Conservation (phyloP, 2,113 vertebrate species). For the Eonycteris spelaea region DNA sequence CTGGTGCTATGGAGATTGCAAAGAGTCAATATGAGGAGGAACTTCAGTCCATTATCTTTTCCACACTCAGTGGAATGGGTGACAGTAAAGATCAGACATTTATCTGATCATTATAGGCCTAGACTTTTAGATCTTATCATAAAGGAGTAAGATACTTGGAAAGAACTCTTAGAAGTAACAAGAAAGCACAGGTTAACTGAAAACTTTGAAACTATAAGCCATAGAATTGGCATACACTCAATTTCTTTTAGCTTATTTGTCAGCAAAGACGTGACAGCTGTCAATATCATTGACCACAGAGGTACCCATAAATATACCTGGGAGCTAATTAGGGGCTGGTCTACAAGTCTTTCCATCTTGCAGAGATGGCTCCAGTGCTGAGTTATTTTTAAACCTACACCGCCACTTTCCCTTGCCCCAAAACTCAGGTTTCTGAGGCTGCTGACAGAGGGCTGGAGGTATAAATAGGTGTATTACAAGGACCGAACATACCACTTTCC, state of each 20-base stretch:
- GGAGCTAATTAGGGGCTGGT: neutral
- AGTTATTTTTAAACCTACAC: constrained; percentile 10
- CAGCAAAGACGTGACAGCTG: neutral
- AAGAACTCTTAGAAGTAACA: neutral
- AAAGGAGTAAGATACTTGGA: neutral
- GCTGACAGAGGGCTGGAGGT: neutral
- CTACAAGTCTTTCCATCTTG: neutral
- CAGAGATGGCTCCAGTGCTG: neutral
- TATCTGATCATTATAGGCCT: neutral
- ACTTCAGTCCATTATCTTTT: neutral
- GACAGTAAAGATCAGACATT: neutral
- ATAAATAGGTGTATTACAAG: neutral
- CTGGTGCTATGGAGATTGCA: neutral
- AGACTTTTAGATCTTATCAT: neutral
- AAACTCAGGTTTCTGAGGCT: neutral
- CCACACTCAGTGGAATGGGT: neutral
- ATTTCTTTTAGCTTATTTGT: constrained; percentile 18
- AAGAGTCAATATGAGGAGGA: neutral
- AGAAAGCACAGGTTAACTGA: constrained; percentile 13
- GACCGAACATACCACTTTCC: neutral
- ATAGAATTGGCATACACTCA: neutral
- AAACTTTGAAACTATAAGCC: constrained; percentile 8
- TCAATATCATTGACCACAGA: neutral
- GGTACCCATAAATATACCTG: neutral
- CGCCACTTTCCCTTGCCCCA: neutral